Percentiles rank a stretch among this genome's conserved stretches.
Evolutionary conservation across 2,888 invertebrate species (phyloP).

Genomic region (Euproctis similis): DNA sequence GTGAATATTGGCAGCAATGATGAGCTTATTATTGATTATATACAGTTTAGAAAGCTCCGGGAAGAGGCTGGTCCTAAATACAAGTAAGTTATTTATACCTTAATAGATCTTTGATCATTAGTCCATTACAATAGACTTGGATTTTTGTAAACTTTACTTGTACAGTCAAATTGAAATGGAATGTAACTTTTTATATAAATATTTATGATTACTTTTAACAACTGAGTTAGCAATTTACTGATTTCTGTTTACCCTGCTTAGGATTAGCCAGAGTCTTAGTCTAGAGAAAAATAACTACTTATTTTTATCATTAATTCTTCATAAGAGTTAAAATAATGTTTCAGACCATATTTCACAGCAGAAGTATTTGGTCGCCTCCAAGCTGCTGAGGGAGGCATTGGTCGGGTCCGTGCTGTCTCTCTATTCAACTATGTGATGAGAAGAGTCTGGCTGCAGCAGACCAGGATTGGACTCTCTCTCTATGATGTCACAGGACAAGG

Average conservation of each 20-base stretch:
- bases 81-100: conserved; percentile 53
- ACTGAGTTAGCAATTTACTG: too few relatives aligned
- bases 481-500: conserved; percentile 96
- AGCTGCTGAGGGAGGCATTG: conserved; percentile 86
- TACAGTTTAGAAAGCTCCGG: conserved; percentile 87
- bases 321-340: not conserved
- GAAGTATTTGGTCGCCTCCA: conserved; percentile 91
- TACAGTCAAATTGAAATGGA: too few relatives aligned
- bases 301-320: too few relatives aligned
- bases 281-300: too few relatives aligned
- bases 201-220: conserved; percentile 1
- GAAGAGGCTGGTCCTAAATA: conserved; percentile 85
- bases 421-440: conserved; percentile 97
- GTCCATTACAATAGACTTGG: too few relatives aligned
- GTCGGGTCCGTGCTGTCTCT: conserved; percentile 90
- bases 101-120: too few relatives aligned
- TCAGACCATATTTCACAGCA: conserved; percentile 86
- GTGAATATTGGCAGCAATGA: conserved; percentile 78
- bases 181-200: conserved; percentile 1
- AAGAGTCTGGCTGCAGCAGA: conserved; percentile 96
- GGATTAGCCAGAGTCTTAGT: too few relatives aligned
- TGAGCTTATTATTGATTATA: conserved; percentile 90
- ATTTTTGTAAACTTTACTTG: too few relatives aligned
- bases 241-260: too few relatives aligned
- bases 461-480: conserved; percentile 92